Evolutionary conservation across 2,113 vertebrate species (phyloP).

Genomic region (Eubucco bourcierii): DNA sequence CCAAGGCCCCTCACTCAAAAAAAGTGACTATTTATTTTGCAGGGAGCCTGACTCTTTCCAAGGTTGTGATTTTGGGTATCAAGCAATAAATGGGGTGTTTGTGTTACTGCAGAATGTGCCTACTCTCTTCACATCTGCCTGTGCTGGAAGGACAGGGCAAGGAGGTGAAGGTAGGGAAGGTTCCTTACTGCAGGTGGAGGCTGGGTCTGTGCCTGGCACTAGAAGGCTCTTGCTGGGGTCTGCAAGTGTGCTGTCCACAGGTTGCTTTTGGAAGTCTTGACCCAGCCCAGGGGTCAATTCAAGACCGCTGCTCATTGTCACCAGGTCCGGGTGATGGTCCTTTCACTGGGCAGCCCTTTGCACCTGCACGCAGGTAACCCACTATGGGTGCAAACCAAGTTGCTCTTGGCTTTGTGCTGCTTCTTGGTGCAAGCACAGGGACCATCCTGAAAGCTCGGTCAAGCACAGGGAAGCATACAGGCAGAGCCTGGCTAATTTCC

Average conservation of each 20-base stretch:
- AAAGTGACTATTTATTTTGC: constrained; percentile 41
- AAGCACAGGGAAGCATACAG: neutral
- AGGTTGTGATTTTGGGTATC: neutral
- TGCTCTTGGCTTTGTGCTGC: neutral
- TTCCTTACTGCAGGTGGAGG: neutral
- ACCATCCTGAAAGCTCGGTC: fast-evolving
- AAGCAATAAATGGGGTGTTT: constrained; percentile 16
- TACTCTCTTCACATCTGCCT: fast-evolving
- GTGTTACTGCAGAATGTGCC: neutral
- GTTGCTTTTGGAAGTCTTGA: neutral
- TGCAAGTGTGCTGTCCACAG: neutral
- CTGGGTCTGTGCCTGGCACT: neutral
- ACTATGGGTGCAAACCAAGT: neutral
- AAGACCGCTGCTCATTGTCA: neutral
- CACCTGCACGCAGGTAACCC: neutral
- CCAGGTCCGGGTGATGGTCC: fast-evolving
- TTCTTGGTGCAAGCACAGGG: neutral
- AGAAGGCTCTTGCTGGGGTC: neutral
- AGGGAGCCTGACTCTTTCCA: neutral
- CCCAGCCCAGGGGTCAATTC: fast-evolving
- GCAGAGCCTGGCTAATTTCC: constrained; percentile 1
- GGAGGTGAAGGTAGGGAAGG: neutral
- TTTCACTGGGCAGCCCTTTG: neutral
- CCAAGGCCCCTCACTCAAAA: neutral
- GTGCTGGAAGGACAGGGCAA: fast-evolving